Evolutionary conservation across 37 sponge, comb jelly and placozoan species (phyloP), one percentile per base, ranked within the genome.

Genomic region (Halichondria panicea): DNA sequence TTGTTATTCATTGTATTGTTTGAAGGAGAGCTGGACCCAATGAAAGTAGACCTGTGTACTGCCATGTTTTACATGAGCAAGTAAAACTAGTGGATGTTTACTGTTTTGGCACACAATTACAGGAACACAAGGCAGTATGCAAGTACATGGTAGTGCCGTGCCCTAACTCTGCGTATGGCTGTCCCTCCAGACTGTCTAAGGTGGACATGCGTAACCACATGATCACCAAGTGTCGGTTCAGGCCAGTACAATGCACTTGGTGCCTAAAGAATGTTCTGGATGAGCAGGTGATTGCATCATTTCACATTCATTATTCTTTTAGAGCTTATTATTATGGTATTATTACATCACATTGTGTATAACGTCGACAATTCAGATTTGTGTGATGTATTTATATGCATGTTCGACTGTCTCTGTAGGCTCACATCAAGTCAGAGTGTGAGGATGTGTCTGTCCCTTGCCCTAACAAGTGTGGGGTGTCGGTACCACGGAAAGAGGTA

Each of bases 401-500:
- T 39, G 30, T 40, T 68, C n/a, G 18, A 57, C 70, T 30, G 9
- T 63, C 30, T 37, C 55, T 56, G 24, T 31, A 88, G 89, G 53
- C 55, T 8, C 89, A 88, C 67, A 18, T 61, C 4, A 54, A 71
- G 45, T 54, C 19, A 12, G 71, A 68, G 28, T 88, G 89, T 66
- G 65, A 64, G 25, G 40, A 66, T 43, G 69, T 76, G 13, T 31
- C 38, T 11, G 72, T 77, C 2, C 28, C 43, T 30, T 88, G 89
- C 32, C 19, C 66, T 32, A 58, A 77, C 56, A 74, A 78, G 7
- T 88, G 89, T 73, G 82, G 79, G 15, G 83, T 73, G 21, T 71
- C 72, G 50, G 11, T 76, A 13, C 77, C 59, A 22, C 77, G 83
- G 41, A 77, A 65, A 82, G 59, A 68, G 60, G 89, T 88, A 60